A percentile compares a stretch with the other conserved stretches of the same genome.
Conservation (phyloP, 2,113 vertebrate genomes). For the Lophochroa leadbeateri region DNA sequence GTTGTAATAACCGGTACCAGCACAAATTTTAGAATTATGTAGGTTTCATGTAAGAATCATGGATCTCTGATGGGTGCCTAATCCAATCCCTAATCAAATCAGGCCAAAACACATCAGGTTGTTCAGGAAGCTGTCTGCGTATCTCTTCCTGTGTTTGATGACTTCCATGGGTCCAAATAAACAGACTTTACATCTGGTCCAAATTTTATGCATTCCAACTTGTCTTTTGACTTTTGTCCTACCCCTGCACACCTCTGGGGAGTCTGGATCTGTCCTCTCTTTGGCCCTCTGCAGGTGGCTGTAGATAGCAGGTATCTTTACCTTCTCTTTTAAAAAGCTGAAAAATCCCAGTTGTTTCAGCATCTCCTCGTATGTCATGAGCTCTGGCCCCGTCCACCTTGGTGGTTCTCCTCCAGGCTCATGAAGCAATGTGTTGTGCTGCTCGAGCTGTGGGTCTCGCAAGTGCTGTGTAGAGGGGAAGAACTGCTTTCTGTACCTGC, state of each 20-base stretch:
- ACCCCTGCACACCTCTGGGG: not conserved
- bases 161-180: not conserved
- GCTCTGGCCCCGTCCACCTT: not conserved
- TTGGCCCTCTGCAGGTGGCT: rapidly evolving
- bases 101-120: not conserved
- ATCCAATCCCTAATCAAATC: not conserved
- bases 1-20: not conserved
- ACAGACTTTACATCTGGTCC: not conserved
- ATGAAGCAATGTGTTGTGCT: not conserved
- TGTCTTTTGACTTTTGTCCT: not conserved
- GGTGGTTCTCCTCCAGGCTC: not conserved
- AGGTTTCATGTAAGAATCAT: not conserved
- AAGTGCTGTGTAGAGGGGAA: not conserved
- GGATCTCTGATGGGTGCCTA: not conserved
- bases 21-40: not conserved
- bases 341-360: not conserved
- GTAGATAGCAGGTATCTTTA: not conserved
- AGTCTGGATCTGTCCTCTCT: not conserved
- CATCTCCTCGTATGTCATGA: not conserved
- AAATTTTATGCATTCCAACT: not conserved
- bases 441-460: rapidly evolving
- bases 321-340: not conserved
- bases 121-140: not conserved
- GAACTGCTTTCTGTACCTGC: not conserved
- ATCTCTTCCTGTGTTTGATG: not conserved